Conservation (phyloP, 2,888 invertebrate genomes). For the Vanessa cardui region DNA sequence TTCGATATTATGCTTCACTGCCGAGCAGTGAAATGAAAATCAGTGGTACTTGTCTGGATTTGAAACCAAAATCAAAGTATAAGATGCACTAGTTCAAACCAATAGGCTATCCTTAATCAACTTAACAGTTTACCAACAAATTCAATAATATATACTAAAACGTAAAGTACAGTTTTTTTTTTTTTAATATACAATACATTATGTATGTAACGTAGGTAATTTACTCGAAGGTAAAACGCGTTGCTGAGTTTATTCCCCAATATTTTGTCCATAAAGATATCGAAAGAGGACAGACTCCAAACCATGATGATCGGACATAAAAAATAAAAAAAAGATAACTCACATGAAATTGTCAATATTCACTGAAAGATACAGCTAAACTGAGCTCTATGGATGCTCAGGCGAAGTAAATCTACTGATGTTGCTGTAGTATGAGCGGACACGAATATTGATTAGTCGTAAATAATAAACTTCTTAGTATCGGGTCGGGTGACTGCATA, state of each 20-base stretch:
- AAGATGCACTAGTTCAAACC: no score
- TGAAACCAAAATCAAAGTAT: no score
- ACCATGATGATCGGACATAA: neutral
- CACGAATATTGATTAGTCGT: neutral
- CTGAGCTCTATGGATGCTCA: neutral
- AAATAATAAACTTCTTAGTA: neutral
- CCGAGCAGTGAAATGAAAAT: no score
- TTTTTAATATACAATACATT: no score
- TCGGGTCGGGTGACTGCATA: neutral
- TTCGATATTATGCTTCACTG: no score
- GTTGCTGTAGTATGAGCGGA: neutral
- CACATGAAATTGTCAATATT: neutral
- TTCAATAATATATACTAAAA: no score
- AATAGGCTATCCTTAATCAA: no score
- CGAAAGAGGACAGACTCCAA: neutral
- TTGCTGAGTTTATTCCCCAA: neutral
- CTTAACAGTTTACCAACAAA: no score
- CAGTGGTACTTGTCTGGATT: no score
- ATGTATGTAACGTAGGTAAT: no score
- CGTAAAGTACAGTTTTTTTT: no score
- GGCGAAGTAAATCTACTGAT: neutral
- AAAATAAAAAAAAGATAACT: constrained; percentile 1
- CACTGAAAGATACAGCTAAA: neutral
- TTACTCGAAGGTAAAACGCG: no score
- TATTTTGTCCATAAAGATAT: neutral